phyloP scores from a whole-genome alignment of 2,888 invertebrate species.

The Hofmannophila pseudospretella region DNA sequence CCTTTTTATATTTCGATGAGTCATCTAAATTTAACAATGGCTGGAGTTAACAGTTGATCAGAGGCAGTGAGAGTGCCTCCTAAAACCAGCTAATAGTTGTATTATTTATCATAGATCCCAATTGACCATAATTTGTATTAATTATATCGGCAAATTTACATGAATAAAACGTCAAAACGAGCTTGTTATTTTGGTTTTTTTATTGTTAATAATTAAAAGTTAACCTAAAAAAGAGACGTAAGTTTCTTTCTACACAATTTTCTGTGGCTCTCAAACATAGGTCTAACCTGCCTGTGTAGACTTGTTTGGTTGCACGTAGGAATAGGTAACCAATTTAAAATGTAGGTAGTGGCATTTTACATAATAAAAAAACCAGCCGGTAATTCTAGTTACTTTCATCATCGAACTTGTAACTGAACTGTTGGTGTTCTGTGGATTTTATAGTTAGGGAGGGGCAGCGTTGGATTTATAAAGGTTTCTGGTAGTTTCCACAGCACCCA shows the following conservation, averaged over 20 bases:
- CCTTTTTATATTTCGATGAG: conserved; percentile 73
- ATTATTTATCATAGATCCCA: conserved; percentile 71
- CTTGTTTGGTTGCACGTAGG: too few relatives aligned
- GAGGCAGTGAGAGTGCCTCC: conserved; percentile 56
- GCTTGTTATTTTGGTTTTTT: conserved; percentile 59
- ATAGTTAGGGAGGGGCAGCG: too few relatives aligned
- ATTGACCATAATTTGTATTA: conserved; percentile 76
- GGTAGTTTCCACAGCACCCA: not conserved
- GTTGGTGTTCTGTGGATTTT: too few relatives aligned
- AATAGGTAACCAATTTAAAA: too few relatives aligned
- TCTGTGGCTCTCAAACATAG: too few relatives aligned
- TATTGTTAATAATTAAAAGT: conserved; percentile 3
- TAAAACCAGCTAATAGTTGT: conserved; percentile 58
- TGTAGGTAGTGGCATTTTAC: too few relatives aligned
- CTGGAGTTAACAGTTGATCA: conserved; percentile 45
- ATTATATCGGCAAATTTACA: conserved; percentile 79
- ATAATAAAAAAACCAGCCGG: too few relatives aligned
- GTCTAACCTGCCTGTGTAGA: too few relatives aligned
- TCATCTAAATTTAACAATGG: conserved; percentile 65
- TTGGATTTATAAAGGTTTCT: not conserved
- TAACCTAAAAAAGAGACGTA: too few relatives aligned
- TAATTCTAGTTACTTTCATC: too few relatives aligned
- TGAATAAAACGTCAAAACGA: conserved; percentile 76
- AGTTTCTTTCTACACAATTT: too few relatives aligned
- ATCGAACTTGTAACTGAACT: too few relatives aligned